Conservation (phyloP, 2,888 invertebrate species). For the Pelosia muscerda region DNA sequence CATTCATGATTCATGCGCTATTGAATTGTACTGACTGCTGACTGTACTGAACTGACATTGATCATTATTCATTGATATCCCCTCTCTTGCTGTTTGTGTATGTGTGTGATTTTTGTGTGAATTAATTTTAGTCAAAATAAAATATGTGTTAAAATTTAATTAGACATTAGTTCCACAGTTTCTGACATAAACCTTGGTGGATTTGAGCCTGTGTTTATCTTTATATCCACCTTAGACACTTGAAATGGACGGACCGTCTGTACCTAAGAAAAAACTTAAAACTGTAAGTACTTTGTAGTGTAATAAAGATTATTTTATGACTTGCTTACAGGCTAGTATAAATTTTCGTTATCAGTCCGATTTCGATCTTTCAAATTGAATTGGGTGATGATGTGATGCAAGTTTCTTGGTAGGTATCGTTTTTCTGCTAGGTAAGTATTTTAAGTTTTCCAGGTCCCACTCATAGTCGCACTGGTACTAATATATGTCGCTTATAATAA, state of each 20-base stretch:
- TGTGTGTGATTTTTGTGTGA: conserved; percentile 3
- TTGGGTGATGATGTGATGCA: neutral
- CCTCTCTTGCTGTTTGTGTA: neutral
- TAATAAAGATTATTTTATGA: neutral
- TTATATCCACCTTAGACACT: neutral
- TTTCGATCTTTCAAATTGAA: neutral
- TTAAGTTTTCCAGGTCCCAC: neutral
- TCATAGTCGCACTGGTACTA: neutral
- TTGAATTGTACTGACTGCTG: no score
- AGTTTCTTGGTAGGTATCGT: neutral
- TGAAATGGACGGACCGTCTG: conserved; percentile 75
- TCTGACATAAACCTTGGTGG: neutral
- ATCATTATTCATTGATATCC: neutral
- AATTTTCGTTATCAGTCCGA: neutral
- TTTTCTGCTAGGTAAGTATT: neutral
- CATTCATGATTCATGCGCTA: no score
- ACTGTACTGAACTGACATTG: neutral
- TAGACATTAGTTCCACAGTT: conserved; percentile 26
- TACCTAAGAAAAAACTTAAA: conserved; percentile 81
- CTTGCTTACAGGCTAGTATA: neutral
- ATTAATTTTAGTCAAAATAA: neutral
- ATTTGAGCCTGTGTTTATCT: conserved; percentile 3
- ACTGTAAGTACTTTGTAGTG: conserved; percentile 68
- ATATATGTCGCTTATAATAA: neutral
- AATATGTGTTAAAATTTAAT: neutral